Conservation (phyloP, 2,113 vertebrate species). For the Vicugna pacos region DNA sequence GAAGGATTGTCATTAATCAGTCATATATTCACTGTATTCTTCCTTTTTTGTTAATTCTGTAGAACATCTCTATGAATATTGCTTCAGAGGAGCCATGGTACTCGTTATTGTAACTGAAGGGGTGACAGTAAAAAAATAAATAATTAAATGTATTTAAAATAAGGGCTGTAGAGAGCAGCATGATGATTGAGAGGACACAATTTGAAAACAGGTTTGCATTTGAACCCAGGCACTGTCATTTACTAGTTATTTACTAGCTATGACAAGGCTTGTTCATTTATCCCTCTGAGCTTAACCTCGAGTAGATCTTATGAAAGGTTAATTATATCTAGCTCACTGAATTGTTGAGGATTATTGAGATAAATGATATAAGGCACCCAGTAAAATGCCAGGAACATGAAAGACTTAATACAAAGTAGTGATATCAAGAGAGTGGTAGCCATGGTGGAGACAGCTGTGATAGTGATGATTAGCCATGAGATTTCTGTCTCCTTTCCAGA, state of each 20-base stretch:
- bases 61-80: neutral
- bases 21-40: neutral
- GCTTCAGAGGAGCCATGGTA: neutral
- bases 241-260: neutral
- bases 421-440: neutral
- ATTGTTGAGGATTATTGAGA: neutral
- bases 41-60: conserved; percentile 17
- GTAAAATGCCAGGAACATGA: neutral
- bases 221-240: neutral
- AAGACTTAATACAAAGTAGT: neutral
- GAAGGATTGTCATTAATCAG: conserved; percentile 21
- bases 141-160: conserved; percentile 11
- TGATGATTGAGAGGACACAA: neutral
- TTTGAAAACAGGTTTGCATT: conserved; percentile 23
- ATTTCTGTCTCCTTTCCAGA: neutral
- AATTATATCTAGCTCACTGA: neutral
- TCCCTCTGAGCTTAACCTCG: neutral
- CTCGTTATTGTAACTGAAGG: neutral
- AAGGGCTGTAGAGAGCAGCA: neutral
- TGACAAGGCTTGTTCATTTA: neutral
- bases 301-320: neutral
- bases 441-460: neutral
- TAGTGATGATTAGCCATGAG: neutral
- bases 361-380: neutral
- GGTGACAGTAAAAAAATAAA: neutral